Percentiles rank a stretch among this genome's conserved stretches.
Evolutionary conservation across 2,888 invertebrate species (phyloP).

Genomic region (Amiota communis): DNA sequence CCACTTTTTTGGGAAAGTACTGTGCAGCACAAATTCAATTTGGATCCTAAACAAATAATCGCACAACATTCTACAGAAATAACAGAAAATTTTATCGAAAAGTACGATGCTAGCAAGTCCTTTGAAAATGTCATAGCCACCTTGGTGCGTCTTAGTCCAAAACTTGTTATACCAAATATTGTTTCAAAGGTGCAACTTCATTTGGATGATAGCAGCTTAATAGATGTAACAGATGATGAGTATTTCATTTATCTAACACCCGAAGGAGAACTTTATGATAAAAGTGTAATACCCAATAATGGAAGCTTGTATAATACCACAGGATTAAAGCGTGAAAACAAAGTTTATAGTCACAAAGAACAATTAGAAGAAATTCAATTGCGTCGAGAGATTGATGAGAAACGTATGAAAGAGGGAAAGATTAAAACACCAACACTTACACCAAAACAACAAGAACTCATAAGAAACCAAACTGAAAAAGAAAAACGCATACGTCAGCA

Average conservation of each 20-base stretch:
- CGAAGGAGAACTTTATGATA: slow-evolving; percentile 93
- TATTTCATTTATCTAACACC: slow-evolving; percentile 88
- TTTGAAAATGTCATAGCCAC: slow-evolving; percentile 83
- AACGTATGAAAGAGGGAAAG: slow-evolving; percentile 86
- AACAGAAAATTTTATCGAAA: slow-evolving; percentile 78
- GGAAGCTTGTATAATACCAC: slow-evolving; percentile 69
- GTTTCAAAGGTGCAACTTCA: slow-evolving; percentile 77
- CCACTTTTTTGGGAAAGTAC: slow-evolving; percentile 82
- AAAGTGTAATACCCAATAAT: slow-evolving; percentile 80
- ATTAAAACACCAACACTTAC: slow-evolving; percentile 82
- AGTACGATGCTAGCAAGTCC: slow-evolving; percentile 75
- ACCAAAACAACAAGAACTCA: slow-evolving; percentile 93
- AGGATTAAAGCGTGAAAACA: slow-evolving; percentile 93
- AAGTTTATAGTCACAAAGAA: slow-evolving; percentile 96
- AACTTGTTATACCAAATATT: slow-evolving; percentile 79
- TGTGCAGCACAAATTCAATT: slow-evolving; percentile 71
- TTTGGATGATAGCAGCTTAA: slow-evolving; percentile 79
- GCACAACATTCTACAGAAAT: slow-evolving; percentile 76
- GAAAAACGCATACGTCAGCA: slow-evolving; percentile 85
- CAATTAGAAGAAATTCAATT: slow-evolving; percentile 95
- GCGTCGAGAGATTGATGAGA: slow-evolving; percentile 93
- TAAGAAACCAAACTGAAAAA: slow-evolving; percentile 88
- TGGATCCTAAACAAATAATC: slow-evolving; percentile 76
- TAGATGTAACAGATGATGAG: slow-evolving; percentile 84
- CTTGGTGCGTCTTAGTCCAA: slow-evolving; percentile 79